Evolutionary conservation across 2,888 invertebrate genomes (phyloP).

Genomic region (Epistrophe grossulariae): DNA sequence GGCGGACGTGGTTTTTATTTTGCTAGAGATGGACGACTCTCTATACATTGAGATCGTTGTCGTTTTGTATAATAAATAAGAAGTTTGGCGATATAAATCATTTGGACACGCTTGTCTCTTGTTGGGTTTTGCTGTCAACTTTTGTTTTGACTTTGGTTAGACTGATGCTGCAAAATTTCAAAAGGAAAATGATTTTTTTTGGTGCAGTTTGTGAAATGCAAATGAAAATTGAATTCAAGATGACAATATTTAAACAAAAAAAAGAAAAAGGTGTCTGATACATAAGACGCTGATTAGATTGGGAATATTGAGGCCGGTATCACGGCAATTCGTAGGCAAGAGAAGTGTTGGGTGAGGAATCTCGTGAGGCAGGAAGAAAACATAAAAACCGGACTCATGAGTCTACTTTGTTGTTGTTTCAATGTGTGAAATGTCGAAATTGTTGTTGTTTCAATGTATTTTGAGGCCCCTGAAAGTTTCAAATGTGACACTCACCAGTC

Average conservation of each 20-base stretch:
- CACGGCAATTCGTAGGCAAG: too few relatives aligned
- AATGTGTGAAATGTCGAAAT: too few relatives aligned
- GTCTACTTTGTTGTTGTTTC: too few relatives aligned
- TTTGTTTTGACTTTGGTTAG: conserved; percentile 32
- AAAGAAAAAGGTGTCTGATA: too few relatives aligned
- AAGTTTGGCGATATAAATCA: conserved; percentile 66
- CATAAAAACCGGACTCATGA: too few relatives aligned
- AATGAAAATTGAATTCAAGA: background rate
- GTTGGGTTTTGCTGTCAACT: conserved; percentile 47
- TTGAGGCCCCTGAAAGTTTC: too few relatives aligned
- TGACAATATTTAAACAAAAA: background rate
- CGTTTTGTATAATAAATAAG: conserved; percentile 64
- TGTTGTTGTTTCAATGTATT: too few relatives aligned
- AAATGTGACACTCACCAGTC: too few relatives aligned
- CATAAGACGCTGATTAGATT: too few relatives aligned
- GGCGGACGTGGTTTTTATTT: conserved; percentile 29
- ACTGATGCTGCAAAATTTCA: background rate
- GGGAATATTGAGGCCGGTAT: too few relatives aligned
- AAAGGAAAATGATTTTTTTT: conserved; percentile 22
- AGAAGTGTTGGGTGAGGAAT: too few relatives aligned
- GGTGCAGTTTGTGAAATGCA: background rate
- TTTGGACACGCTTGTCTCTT: conserved; percentile 68
- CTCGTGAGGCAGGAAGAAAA: too few relatives aligned
- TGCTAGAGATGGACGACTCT: background rate
- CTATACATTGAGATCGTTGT: conserved; percentile 26